Percentiles rank a stretch among this genome's conserved stretches.
Evolutionary conservation across 2,888 invertebrate species (phyloP).

Genomic region (Cepaea hortensis): DNA sequence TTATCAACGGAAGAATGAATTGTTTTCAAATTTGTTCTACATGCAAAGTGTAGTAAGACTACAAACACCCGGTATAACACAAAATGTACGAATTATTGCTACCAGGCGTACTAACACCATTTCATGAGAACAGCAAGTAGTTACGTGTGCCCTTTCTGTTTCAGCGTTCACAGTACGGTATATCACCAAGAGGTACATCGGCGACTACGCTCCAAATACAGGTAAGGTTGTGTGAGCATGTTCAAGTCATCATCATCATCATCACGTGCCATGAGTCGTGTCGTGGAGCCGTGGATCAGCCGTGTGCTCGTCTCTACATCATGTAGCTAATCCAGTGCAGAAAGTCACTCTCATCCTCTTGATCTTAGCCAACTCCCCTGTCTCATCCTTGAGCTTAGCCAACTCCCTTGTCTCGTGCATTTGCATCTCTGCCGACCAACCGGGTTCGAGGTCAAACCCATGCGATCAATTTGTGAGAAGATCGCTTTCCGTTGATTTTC

Average conservation of each 20-base stretch:
- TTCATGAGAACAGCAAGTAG: too few relatives aligned
- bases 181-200: slow-evolving; percentile 93
- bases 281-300: background rate
- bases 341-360: background rate
- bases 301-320: background rate
- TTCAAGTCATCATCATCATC: background rate
- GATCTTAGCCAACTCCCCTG: background rate
- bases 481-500: too few relatives aligned
- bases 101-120: too few relatives aligned
- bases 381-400: background rate
- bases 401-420: background rate
- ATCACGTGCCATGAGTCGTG: background rate
- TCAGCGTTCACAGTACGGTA: slow-evolving; percentile 87
- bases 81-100: too few relatives aligned
- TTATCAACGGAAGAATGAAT: too few relatives aligned
- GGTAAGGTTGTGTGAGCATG: slow-evolving; percentile 80
- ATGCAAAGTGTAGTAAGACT: too few relatives aligned
- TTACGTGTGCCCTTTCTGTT: slow-evolving; percentile 48
- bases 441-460: too few relatives aligned
- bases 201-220: slow-evolving; percentile 95
- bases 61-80: too few relatives aligned
- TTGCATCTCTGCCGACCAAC: background rate
- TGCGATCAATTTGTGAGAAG: too few relatives aligned
- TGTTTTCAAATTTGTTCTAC: too few relatives aligned
- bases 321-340: background rate